phyloP scores from a whole-genome alignment of 2,113 vertebrate species.

The Polyodon spathula region DNA sequence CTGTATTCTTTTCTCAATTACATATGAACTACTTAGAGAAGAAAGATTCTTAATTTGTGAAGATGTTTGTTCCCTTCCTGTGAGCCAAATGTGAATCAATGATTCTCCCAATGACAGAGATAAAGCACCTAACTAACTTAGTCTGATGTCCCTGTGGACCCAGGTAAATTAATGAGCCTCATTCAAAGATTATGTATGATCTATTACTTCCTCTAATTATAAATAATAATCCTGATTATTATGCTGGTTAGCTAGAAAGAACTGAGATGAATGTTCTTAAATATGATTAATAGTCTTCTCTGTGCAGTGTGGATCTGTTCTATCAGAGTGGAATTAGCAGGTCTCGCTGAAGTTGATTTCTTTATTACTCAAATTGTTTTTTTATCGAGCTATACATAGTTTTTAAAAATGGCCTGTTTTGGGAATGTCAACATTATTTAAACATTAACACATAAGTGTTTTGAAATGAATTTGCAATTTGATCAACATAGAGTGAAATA shows the following conservation, averaged over 20 bases:
- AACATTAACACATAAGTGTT: too few species aligned
- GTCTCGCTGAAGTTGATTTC: slow-evolving; percentile 33
- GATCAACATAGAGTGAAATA: too few species aligned
- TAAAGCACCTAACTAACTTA: slow-evolving; percentile 70
- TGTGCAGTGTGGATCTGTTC: slow-evolving; percentile 49
- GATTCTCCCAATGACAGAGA: slow-evolving; percentile 78
- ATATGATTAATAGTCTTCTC: slow-evolving; percentile 81
- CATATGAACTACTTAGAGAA: slow-evolving; percentile 2
- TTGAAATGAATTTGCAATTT: too few species aligned
- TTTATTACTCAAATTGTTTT: not conserved
- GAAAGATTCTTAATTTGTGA: slow-evolving; percentile 38
- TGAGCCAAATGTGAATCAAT: slow-evolving; percentile 56
- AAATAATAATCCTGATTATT: slow-evolving; percentile 99
- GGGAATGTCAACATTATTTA: too few species aligned
- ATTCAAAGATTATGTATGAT: slow-evolving; percentile 91
- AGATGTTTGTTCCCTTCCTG: slow-evolving; percentile 47
- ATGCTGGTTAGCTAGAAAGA: slow-evolving; percentile 89
- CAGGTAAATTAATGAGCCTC: slow-evolving; percentile 93
- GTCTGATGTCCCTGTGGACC: slow-evolving; percentile 75
- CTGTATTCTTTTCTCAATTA: not conserved
- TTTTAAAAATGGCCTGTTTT: not conserved
- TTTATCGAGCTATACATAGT: not conserved
- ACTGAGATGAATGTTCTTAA: slow-evolving; percentile 88
- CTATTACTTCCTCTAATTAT: slow-evolving; percentile 99
- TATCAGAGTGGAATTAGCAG: slow-evolving; percentile 53